These are phyloP conservation scores for Caprella mutica DNA, from an alignment of 2,888 invertebrate genomes.

Conservation along the genomic window DNA sequence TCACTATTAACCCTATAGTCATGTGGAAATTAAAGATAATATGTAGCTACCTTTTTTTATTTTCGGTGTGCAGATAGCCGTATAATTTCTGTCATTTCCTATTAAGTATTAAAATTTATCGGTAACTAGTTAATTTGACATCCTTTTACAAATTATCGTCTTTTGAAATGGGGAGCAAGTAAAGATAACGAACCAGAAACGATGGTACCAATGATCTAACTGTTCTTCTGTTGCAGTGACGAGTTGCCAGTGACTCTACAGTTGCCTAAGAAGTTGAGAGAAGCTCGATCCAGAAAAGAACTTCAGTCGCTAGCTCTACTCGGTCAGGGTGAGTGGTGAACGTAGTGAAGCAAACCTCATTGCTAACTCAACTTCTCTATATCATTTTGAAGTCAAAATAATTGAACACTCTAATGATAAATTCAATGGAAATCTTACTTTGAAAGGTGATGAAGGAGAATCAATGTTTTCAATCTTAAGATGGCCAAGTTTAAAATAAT, in stretches of 20 bases:
- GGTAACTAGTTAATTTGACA: no score
- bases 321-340: conserved; percentile 51
- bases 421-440: no score
- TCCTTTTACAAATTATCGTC: no score
- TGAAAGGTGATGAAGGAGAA: neutral
- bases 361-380: no score
- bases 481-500: neutral
- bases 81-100: neutral
- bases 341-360: no score
- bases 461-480: neutral
- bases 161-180: no score
- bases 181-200: no score
- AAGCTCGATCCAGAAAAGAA: conserved; percentile 79
- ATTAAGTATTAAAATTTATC: no score
- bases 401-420: no score
- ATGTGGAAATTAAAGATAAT: neutral
- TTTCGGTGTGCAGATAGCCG: neutral
- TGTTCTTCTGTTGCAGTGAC: conserved; percentile 53
- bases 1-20: no score
- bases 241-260: conserved; percentile 82
- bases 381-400: no score
- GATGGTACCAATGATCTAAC: no score
- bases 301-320: conserved; percentile 77
- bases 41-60: neutral
- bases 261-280: conserved; percentile 70